Evolutionary conservation across 2,113 vertebrate genomes (phyloP), one percentile per base, ranked within the genome.

Genomic region (Dinomys branickii): DNA sequence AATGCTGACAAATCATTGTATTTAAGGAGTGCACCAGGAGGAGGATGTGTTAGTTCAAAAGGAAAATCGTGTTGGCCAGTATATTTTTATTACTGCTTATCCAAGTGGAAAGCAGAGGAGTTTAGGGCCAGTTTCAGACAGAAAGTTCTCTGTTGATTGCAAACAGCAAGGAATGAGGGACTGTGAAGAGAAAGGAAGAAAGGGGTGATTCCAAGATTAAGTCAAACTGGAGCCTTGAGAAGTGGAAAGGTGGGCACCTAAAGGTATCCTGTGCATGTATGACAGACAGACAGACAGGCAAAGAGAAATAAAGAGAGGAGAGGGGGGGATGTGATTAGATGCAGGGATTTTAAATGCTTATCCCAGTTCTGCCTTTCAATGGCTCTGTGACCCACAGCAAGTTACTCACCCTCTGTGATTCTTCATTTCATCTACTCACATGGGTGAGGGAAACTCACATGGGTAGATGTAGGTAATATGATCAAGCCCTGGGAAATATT

Each of bases 1-100:
- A 95, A 95, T 71, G 83, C 88, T 91, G 85, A 97, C 77, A 73
- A 93, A 58, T 86, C 73, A 94, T 71, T 87, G 93, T 71, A 77
- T 81, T 33, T 19, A 93, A 58, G 28, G 52, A 61, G 67, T 58
- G 61, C 93, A 75, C 56, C 41, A 86, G 65, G 33, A 77, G 24
- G 35, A 83, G 30, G 28, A 26, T 24, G 7, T 56, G 30, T 58
- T 85, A 50, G n/a, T 90, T 96, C 26, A 73, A 95, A 91, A 87
- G 65, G 75, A 94, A 85, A 96, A 88, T 54, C 65, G 63, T 59
- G 24, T 24, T 41, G 14, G 75, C 69, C 33, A 7, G 67, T 59
- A 22, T 77, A 77, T 41, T 67, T 78, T 63, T 65, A 20, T 54
- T 75, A 26, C 26, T 94, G 91, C 82, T 94, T 83, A 80, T 65